A percentile compares a stretch with the other conserved stretches of the same genome.
Evolutionary conservation across 1,140 invertebrate genomes (phyloP).

Genomic region (Wiebesia pumilae): DNA sequence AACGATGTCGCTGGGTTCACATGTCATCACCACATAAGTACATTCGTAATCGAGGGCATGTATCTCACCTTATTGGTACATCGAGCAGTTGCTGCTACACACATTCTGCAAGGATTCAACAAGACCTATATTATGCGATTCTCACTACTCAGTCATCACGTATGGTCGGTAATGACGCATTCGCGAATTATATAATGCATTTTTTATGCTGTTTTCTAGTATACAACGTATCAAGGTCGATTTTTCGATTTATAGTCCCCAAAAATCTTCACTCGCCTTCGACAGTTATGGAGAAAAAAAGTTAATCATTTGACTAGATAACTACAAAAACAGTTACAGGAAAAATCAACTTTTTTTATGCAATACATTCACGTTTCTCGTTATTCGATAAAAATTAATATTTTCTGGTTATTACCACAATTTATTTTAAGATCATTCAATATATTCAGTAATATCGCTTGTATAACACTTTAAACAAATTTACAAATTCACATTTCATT

Average conservation of each 20-base stretch:
- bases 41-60: conserved; percentile 61
- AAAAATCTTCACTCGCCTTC: background rate
- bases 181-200: conserved; percentile 60
- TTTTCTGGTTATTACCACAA: background rate
- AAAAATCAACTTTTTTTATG: background rate
- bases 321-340: background rate
- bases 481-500: background rate
- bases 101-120: conserved; percentile 49
- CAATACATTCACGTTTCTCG: background rate
- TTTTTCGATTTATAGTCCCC: background rate
- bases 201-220: conserved; percentile 46
- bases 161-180: conserved; percentile 60
- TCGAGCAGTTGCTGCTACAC: conserved; percentile 13
- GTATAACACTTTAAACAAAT: background rate
- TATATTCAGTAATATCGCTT: background rate
- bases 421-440: background rate
- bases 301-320: background rate
- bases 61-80: conserved; percentile 68
- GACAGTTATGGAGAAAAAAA: background rate
- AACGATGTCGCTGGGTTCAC: background rate
- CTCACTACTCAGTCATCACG: conserved; percentile 61
- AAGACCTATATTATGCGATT: conserved; percentile 57
- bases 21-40: conserved; percentile 51
- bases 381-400: background rate
- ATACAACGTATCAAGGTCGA: conserved; percentile 27